A percentile compares a stretch with the other conserved stretches of the same genome.
These are phyloP conservation scores for Empis livida DNA, from an alignment of 2,888 invertebrate genomes.

Conservation along the genomic window DNA sequence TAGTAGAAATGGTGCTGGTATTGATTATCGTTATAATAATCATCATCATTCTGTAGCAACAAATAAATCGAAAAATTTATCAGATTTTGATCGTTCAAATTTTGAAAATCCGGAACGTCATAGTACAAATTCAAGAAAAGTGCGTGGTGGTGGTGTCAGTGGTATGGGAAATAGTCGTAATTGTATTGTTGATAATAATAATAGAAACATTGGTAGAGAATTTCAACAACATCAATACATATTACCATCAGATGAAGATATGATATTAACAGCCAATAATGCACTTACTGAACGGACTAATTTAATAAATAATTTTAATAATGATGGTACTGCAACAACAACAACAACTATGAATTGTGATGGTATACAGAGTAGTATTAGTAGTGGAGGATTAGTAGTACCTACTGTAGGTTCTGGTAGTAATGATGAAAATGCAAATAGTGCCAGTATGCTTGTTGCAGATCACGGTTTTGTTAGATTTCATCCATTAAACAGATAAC, in stretches of 20 bases:
- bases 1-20: conserved; percentile 4
- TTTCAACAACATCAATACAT: conserved; percentile 12
- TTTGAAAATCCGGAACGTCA: conserved; percentile 29
- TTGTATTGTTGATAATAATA: not conserved
- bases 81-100: conserved; percentile 20
- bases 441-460: conserved; percentile 70
- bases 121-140: conserved; percentile 23
- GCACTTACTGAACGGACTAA: conserved; percentile 27
- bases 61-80: conserved; percentile 15
- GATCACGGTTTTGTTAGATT: conserved; percentile 83
- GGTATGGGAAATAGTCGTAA: not conserved
- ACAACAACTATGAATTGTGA: conserved; percentile 4
- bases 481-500: conserved; percentile 47
- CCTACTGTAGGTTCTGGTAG: conserved; percentile 15
- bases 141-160: not conserved
- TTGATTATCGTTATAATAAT: not conserved
- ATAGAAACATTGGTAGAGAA: not conserved
- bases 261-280: conserved; percentile 19
- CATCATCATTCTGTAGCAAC: conserved; percentile 10
- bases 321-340: conserved; percentile 10
- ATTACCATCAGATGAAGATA: conserved; percentile 22
- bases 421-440: conserved; percentile 40
- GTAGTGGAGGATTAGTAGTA: conserved; percentile 2
- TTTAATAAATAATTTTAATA: conserved; percentile 21
- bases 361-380: conserved; percentile 13